Evolutionary conservation across 64 coral and sea anemone genomes (phyloP), one percentile per base, ranked within the genome.

Genomic region (Orbicella faveolata): DNA sequence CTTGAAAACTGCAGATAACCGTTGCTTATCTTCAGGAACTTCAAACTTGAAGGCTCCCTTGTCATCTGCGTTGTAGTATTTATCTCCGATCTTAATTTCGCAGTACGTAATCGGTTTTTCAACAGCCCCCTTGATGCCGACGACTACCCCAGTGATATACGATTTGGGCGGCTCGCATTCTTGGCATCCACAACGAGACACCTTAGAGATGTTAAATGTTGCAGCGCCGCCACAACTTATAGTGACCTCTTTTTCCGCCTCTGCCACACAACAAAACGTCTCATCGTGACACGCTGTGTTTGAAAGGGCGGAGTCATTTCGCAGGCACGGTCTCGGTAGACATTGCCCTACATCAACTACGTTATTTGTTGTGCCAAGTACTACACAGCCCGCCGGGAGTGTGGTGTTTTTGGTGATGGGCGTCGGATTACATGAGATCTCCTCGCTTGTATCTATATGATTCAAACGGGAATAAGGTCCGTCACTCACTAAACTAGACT

Each of bases 231-330:
- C 78, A 9, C 78, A 80, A 57, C 21, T 61, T 25, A 80, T 34
- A 34, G 52, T 63, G 21, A 62, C 52, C 3, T 80, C 53, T 16
- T 23, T n/a, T 8, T 62, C 78, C 52, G 1, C 55, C 30, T 23
- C 13, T 0, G 61, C 54, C n/a, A 19, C 25, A 52, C 78, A 80
- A 15, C 78, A 80, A 80, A 80, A 61, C 3, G 20, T 80, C 55
- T 80, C 55, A 34, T 80, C 78, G 5, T 80, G 9, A 20, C 78
- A 80, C 25, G 78, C 52, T 7, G 17, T 78, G 12, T 81, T 81
- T 15, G 34, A 19, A 18, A 63, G 14, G 52, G 9, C 5, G 14
- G n/a, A 33, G 25, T 70, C 67, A 26, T 70, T 70, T 25, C 25
- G n/a, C 10, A 70, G 67, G 21, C 67, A 70, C 9, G 67, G 63